These are phyloP conservation scores for Dicerorhinus sumatrensis DNA, from an alignment of 2,113 vertebrate genomes.

Conservation along the genomic window DNA sequence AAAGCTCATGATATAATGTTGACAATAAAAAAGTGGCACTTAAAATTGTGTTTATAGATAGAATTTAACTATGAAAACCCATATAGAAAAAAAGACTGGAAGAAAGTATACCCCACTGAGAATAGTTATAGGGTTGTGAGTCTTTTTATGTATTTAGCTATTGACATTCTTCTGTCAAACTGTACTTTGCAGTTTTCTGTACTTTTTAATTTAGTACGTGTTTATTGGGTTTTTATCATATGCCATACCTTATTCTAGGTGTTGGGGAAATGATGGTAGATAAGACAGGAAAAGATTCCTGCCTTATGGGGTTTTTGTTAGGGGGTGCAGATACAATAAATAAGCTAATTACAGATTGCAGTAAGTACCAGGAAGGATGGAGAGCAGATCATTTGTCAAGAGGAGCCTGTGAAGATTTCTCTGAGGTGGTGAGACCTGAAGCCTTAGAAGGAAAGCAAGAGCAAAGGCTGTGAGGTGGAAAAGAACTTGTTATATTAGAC, in stretches of 20 bases:
- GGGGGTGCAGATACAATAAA: background rate
- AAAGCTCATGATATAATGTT: background rate
- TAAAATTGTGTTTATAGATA: background rate
- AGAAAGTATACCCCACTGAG: background rate
- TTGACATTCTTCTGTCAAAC: background rate
- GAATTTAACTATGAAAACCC: background rate
- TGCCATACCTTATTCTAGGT: background rate
- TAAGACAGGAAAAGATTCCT: background rate
- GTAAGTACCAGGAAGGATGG: background rate
- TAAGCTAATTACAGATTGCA: background rate
- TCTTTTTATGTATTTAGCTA: background rate
- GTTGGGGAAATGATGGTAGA: background rate
- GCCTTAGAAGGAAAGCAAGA: background rate
- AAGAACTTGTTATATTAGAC: background rate
- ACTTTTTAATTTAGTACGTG: background rate
- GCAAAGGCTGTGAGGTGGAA: background rate
- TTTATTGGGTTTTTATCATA: background rate
- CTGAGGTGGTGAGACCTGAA: background rate
- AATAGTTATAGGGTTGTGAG: background rate
- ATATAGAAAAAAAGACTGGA: background rate
- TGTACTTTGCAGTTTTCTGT: background rate
- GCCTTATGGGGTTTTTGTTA: background rate
- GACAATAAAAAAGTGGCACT: background rate
- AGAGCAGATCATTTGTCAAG: background rate
- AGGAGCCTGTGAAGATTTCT: background rate